Evolutionary conservation across 2,797 vertebrate species (phyloP), one percentile per base, ranked within the genome.

Genomic region (Enteromius paludinosus): DNA sequence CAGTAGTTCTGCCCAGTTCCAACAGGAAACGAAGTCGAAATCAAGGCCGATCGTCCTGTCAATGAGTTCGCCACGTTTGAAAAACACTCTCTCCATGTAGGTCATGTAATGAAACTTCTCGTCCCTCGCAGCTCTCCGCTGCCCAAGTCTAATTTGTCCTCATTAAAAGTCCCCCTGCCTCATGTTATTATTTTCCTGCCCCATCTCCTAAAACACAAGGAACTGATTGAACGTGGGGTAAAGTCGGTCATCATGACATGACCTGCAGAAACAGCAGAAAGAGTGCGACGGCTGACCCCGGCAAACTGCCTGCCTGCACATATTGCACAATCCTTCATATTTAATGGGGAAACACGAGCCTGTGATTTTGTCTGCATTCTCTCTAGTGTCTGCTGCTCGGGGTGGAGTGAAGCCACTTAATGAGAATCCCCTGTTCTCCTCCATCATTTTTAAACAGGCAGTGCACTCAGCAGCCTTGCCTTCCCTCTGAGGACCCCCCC

Each of bases 321-420:
- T 90, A 88, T 88, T 88, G 86, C 82, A 70, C 85, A 85, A 87
- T 85, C 83, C 83, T 90, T 90, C 86, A 89, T 88, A 85, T 89
- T 90, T 88, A 90, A 89, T 88, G 86, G 88, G 86, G 85, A 86
- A 87, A 87, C 82, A 86, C 82, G 82, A 87, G 87, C 83, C 45
- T 75, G 81, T 86, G 89, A 89, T 90, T 85, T 88, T 85, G 78
- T 65, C 84, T 84, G 78, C 80, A 81, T 85, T 85, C 86, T 87
- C 87, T 86, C 88, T 77, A 77, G 83, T 79, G 87, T 87, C 87
- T 85, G 86, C 86, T 71, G 82, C 87, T 88, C 70, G 84, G 78
- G 86, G 84, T 84, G 88, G 87, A 88, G 83, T 83, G 83, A 87
- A 88, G 85, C 84, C 89, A 86, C 87, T 86, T 89, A 88, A 88